Base-by-base conservation (phyloP, 2,113 vertebrate species). In the Rhinopomastus cyanomelas region DNA sequence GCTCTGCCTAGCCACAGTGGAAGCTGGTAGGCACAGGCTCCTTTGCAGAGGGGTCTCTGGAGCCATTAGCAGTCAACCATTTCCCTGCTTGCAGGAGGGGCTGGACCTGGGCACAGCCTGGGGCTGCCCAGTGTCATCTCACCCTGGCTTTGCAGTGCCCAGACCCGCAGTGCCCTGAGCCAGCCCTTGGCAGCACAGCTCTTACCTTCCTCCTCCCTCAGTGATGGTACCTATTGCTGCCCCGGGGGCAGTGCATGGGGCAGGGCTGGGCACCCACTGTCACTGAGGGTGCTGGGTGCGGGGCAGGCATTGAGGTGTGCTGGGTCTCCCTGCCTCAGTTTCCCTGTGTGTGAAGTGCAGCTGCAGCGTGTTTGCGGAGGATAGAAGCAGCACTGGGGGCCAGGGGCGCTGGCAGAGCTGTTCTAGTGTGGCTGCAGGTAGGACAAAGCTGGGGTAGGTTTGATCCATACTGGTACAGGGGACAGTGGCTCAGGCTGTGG, bases 11-110 rank as follows among this genome's bases (percentile, higher is more conserved):
- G 67, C 51, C 81, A 42, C 92, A 65, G 85, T 1, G 0, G 89
- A 75, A 69, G 78, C 51, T 80, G 78, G 30, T 80, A 93, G 64
- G 85, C 87, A 59, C 82, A 62, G 87, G 87, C 84, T 92, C 73
- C 81, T 93, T 90, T 92, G 95, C 73, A 95, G 85, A 10, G 78
- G 69, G 78, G n/a, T n/a, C n/a, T n/a, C n/a, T n/a, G n/a, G n/a
- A n/a, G n/a, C n/a, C n/a, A n/a, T n/a, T n/a, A n/a, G n/a, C n/a
- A n/a, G n/a, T n/a, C n/a, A n/a, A n/a, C n/a, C n/a, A n/a, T n/a
- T n/a, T n/a, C n/a, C n/a, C n/a, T n/a, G 44, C 12, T 9, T 79
- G 3, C 8, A 11, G 81, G 37, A 64, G 64, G n/a, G 44, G 60
- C 36, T 87, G 90, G 75, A 46, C 0, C 0, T 12, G 71, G 37